phyloP scores from a whole-genome alignment of 2,888 invertebrate species.

The Dyspetes luteomarginatus region DNA sequence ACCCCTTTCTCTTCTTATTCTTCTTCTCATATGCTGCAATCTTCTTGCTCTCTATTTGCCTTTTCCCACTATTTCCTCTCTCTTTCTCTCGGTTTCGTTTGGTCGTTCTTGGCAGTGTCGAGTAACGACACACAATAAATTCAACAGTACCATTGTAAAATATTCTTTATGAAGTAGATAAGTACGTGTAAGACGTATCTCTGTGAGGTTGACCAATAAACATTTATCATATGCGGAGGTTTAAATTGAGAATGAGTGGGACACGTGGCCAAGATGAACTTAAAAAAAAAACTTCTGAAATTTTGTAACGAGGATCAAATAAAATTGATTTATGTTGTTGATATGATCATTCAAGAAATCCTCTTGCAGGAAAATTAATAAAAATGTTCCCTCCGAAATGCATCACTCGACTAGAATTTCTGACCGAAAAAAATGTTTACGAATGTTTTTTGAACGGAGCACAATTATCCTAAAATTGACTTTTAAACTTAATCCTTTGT shows the following conservation, averaged over 20 bases:
- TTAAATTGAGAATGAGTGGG: not conserved
- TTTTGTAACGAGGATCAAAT: not conserved
- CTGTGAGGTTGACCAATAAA: slow-evolving; percentile 27
- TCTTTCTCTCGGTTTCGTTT: slow-evolving; percentile 9
- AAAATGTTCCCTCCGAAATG: no score
- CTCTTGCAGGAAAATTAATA: not conserved
- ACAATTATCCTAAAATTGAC: no score
- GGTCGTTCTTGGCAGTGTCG: slow-evolving; percentile 36
- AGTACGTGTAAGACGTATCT: slow-evolving; percentile 10
- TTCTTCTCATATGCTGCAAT: slow-evolving; percentile 28
- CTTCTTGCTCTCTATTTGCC: slow-evolving; percentile 12
- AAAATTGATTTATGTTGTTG: not conserved
- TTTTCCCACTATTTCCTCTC: slow-evolving; percentile 3
- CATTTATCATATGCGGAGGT: not conserved
- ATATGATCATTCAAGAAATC: not conserved
- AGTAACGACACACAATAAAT: slow-evolving; percentile 57
- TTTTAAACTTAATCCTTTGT: no score
- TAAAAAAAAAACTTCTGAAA: not conserved
- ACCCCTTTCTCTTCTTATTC: slow-evolving; percentile 48
- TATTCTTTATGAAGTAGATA: slow-evolving; percentile 53
- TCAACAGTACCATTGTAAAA: slow-evolving; percentile 50
- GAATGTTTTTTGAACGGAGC: no score
- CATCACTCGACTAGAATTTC: no score
- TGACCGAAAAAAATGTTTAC: no score
- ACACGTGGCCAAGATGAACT: not conserved